Evolutionary conservation across 2,797 vertebrate species (phyloP).

Genomic region (Thalassophryne amazonica): DNA sequence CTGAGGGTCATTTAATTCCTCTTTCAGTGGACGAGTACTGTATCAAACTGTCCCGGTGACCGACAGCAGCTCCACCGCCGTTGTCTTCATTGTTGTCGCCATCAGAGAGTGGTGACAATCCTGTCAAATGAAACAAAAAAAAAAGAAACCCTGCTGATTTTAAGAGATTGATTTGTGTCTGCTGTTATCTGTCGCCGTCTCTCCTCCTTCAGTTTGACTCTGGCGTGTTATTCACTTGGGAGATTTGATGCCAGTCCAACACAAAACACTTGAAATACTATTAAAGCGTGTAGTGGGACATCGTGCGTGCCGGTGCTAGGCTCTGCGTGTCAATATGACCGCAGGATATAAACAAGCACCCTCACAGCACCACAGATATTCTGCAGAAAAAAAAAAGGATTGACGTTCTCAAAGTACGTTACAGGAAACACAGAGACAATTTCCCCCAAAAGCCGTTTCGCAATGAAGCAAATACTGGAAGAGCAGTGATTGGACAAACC

Average conservation of each 20-base stretch:
- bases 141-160: conserved; percentile 4
- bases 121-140: neutral
- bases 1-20: conserved; percentile 43
- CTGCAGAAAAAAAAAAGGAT: conserved; percentile 57
- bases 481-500: no score
- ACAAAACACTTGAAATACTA: conserved; percentile 79
- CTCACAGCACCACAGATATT: conserved; percentile 31
- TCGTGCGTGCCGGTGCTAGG: conserved; percentile 52
- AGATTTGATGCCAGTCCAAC: conserved; percentile 59
- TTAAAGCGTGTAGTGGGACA: conserved; percentile 74
- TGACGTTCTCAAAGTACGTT: no score
- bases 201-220: conserved; percentile 30
- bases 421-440: no score
- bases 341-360: conserved; percentile 63
- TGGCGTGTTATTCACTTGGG: conserved; percentile 49
- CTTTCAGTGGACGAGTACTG: conserved; percentile 29
- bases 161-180: neutral
- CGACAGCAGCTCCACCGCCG: neutral
- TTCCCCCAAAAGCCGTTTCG: no score
- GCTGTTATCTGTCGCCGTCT: neutral
- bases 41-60: conserved; percentile 29
- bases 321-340: conserved; percentile 61
- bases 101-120: neutral
- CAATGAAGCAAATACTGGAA: no score
- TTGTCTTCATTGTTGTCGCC: neutral